Conservation (phyloP, 2,113 vertebrate species). For the Eptesicus fuscus region DNA sequence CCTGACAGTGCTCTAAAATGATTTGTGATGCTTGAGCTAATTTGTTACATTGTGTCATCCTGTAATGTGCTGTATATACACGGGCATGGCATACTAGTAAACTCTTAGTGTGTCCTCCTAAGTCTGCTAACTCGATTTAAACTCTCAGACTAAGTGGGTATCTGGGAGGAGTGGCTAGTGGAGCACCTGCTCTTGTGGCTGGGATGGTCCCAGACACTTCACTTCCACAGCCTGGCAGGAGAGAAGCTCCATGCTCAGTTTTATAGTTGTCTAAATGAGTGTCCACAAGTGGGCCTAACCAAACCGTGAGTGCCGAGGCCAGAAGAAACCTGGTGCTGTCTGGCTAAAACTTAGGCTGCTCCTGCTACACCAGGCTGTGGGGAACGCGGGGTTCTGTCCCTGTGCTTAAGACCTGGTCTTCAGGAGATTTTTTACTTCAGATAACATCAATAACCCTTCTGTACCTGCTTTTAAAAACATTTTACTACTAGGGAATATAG, state of each 20-base stretch:
- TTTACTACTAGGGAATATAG: not conserved
- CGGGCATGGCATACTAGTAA: fast-evolving
- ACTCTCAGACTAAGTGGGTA: not conserved
- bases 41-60: fast-evolving
- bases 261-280: not conserved
- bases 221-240: not conserved
- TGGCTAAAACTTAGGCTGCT: fast-evolving
- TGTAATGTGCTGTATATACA: fast-evolving
- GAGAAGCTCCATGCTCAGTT: fast-evolving
- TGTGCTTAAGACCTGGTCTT: not conserved
- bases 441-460: not conserved
- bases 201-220: fast-evolving
- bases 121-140: not conserved
- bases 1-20: not conserved
- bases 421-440: not conserved
- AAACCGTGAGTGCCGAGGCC: not conserved
- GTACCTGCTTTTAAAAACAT: not conserved
- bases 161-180: not conserved
- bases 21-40: not conserved
- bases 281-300: not conserved
- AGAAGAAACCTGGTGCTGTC: not conserved
- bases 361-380: not conserved
- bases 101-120: not conserved
- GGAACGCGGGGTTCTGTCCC: not conserved
- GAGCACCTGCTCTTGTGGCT: not conserved